Percentiles rank a stretch among this genome's conserved stretches.
These are phyloP conservation scores for Polypedilum vanderplanki DNA, from an alignment of 1,140 invertebrate species.

Conservation along the genomic window DNA sequence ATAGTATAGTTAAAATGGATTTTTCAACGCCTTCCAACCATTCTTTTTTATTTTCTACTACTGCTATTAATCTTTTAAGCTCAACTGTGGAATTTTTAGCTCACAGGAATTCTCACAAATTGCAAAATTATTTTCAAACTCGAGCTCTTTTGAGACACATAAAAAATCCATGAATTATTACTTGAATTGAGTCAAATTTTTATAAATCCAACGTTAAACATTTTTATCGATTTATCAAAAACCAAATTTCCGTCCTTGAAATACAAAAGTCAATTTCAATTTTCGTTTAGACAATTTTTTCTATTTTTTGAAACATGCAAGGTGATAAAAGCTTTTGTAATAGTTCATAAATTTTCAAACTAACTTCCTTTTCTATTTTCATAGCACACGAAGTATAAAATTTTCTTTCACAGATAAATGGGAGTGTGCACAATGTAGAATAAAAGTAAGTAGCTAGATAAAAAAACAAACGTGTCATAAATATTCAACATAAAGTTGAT, in stretches of 20 bases:
- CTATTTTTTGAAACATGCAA: neutral
- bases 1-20: neutral
- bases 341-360: conserved; percentile 16
- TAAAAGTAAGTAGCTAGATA: neutral
- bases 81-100: conserved; percentile 2
- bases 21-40: conserved; percentile 23
- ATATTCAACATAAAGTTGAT: neutral
- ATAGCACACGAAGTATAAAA: neutral
- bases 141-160: neutral
- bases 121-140: conserved; percentile 3
- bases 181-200: too few relatives aligned
- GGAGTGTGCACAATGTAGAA: neutral
- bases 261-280: neutral
- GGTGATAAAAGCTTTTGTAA: neutral
- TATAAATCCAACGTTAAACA: too few relatives aligned
- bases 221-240: neutral
- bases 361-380: neutral
- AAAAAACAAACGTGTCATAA: conserved; percentile 1
- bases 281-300: neutral
- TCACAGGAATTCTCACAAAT: conserved; percentile 26
- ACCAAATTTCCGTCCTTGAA: neutral
- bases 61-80: conserved; percentile 24
- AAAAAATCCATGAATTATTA: too few relatives aligned
- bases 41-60: too few relatives aligned
- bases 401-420: neutral